Conservation (phyloP, 2,888 invertebrate species). For the Eupithecia inturbata region DNA sequence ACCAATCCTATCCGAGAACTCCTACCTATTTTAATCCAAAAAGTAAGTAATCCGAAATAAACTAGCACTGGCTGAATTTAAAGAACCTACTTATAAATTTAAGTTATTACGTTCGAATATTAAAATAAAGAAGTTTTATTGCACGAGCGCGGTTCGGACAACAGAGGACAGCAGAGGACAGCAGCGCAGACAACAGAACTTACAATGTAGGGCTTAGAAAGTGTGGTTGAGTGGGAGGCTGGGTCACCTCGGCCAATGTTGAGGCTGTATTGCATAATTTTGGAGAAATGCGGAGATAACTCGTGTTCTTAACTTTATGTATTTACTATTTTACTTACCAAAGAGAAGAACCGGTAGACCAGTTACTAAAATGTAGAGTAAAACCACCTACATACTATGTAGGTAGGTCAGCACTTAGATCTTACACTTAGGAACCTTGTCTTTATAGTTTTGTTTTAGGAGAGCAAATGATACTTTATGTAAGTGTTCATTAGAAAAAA, state of each 20-base stretch:
- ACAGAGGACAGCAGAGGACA: too few relatives aligned
- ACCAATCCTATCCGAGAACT: neutral
- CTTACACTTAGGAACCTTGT: neutral
- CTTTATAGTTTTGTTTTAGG: too few relatives aligned
- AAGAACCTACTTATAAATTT: neutral
- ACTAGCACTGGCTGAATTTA: neutral
- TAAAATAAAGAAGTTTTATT: neutral
- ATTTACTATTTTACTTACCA: neutral
- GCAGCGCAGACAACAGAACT: conserved; percentile 7
- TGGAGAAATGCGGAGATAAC: conserved; percentile 1
- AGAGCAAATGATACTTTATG: too few relatives aligned
- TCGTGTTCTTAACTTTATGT: neutral
- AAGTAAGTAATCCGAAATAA: neutral
- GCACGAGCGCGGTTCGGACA: conserved; percentile 9
- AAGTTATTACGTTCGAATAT: neutral
- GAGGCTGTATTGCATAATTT: conserved; percentile 9
- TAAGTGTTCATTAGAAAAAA: too few relatives aligned
- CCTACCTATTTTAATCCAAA: too few relatives aligned
- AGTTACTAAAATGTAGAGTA: neutral
- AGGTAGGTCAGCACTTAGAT: neutral
- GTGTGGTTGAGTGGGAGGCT: conserved; percentile 55
- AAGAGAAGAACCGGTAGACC: neutral
- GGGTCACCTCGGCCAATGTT: conserved; percentile 33
- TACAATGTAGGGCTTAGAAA: conserved; percentile 65
- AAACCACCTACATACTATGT: neutral